Percentiles rank a stretch among this genome's conserved stretches.
These are phyloP conservation scores for Byasa hedistus DNA, from an alignment of 2,888 invertebrate species.

Conservation along the genomic window DNA sequence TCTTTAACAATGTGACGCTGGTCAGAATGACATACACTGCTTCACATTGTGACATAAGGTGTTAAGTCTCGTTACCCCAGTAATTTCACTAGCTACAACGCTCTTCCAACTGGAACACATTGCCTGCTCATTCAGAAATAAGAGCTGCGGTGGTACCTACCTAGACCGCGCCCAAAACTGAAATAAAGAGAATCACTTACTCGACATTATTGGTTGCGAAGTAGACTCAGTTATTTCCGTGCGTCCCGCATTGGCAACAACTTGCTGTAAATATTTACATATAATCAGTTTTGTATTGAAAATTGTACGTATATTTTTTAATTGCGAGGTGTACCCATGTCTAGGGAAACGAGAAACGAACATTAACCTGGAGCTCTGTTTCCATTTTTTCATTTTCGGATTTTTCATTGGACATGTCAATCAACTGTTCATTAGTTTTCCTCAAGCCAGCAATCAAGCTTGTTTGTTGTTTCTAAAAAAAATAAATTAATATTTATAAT, in stretches of 20 bases:
- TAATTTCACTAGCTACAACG: too few species aligned
- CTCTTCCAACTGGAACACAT: too few species aligned
- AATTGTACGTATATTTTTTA: not conserved
- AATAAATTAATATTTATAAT: not conserved
- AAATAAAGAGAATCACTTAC: slow-evolving; percentile 43
- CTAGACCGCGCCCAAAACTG: not conserved
- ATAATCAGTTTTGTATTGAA: not conserved
- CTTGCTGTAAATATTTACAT: slow-evolving; percentile 45
- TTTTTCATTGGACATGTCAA: slow-evolving; percentile 81
- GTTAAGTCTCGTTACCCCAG: too few species aligned
- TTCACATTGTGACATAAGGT: too few species aligned
- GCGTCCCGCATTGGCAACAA: slow-evolving; percentile 55
- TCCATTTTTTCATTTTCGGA: slow-evolving; percentile 81
- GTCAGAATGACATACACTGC: too few species aligned
- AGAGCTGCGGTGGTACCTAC: too few species aligned
- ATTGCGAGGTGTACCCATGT: not conserved
- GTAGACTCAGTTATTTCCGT: slow-evolving; percentile 71
- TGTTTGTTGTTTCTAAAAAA: slow-evolving; percentile 91
- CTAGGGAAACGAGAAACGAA: not conserved
- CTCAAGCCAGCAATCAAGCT: slow-evolving; percentile 94
- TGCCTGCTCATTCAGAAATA: too few species aligned
- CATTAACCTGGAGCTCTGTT: slow-evolving; percentile 59
- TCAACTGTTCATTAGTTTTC: slow-evolving; percentile 88
- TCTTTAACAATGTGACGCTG: too few species aligned
- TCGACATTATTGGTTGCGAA: slow-evolving; percentile 71